Evolutionary conservation across 1,140 invertebrate species (phyloP).

Genomic region (Linepithema humile): DNA sequence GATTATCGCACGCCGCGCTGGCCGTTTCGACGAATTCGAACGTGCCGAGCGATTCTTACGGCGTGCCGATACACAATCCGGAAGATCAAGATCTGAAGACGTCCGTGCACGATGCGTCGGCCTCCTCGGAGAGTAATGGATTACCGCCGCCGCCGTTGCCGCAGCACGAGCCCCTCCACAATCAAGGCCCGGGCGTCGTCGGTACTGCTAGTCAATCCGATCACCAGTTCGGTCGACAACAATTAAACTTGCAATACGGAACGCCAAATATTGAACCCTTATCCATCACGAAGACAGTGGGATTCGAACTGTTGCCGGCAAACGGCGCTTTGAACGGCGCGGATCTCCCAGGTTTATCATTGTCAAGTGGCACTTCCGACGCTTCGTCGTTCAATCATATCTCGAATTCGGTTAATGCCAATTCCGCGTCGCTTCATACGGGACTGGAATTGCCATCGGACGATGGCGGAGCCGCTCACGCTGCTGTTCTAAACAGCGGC

Average conservation of each 20-base stretch:
- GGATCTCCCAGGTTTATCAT: conserved; percentile 46
- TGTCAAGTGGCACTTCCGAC: conserved; percentile 41
- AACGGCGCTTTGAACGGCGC: conserved; percentile 49
- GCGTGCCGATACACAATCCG: conserved; percentile 78
- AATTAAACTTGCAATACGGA: conserved; percentile 58
- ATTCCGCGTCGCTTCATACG: conserved; percentile 8
- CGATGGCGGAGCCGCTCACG: conserved; percentile 40
- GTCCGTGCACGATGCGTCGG: conserved; percentile 73
- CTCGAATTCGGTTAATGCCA: conserved; percentile 14
- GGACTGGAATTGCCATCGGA: conserved; percentile 26
- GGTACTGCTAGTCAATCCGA: conserved; percentile 11
- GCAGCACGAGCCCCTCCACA: conserved; percentile 79
- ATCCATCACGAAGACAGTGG: conserved; percentile 82
- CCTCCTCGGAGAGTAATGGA: conserved; percentile 74
- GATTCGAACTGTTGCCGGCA: conserved; percentile 82
- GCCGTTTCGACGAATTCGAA: conserved; percentile 63
- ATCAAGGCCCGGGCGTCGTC: neutral
- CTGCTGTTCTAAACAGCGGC: neutral
- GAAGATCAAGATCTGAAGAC: conserved; percentile 81
- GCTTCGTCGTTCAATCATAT: conserved; percentile 29
- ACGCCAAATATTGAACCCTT: conserved; percentile 72
- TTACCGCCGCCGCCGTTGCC: conserved; percentile 83
- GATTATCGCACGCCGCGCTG: neutral
- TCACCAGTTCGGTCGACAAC: conserved; percentile 48
- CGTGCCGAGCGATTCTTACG: conserved; percentile 81